phyloP scores from a whole-genome alignment of 2,888 invertebrate species.

The Drosophila kokeensis region DNA sequence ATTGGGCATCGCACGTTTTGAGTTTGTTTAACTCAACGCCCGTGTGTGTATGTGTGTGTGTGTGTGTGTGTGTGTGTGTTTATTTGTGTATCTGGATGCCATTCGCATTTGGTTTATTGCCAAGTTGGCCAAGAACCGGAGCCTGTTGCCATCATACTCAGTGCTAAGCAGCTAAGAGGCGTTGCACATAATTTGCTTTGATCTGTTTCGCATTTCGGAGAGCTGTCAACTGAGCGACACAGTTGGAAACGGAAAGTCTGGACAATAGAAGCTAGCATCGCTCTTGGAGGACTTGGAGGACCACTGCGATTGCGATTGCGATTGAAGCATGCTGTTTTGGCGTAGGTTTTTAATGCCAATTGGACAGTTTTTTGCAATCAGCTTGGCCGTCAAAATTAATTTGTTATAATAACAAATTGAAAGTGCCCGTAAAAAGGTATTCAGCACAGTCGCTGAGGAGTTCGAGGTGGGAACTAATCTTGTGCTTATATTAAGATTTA shows the following conservation, averaged over 20 bases:
- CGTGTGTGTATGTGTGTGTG: constrained; percentile 13
- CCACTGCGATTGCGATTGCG: constrained; percentile 13
- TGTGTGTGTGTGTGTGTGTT: constrained; percentile 17
- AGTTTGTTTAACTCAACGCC: constrained; percentile 29
- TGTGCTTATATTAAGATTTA: constrained; percentile 12
- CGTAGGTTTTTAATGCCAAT: constrained; percentile 77
- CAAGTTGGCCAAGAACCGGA: constrained; percentile 21
- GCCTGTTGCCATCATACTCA: constrained; percentile 30
- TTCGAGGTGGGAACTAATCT: neutral
- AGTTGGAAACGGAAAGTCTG: constrained; percentile 36
- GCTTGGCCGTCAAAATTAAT: constrained; percentile 76
- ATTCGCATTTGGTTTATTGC: constrained; percentile 44
- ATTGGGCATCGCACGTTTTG: constrained; percentile 54
- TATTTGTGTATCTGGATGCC: constrained; percentile 32
- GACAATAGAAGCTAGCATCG: constrained; percentile 56
- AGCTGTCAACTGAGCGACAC: constrained; percentile 66
- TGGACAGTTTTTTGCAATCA: constrained; percentile 76
- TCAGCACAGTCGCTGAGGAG: neutral
- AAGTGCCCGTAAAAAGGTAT: constrained; percentile 42
- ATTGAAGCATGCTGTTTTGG: constrained; percentile 62
- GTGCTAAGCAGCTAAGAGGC: constrained; percentile 76
- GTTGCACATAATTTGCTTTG: constrained; percentile 81
- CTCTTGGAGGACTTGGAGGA: neutral
- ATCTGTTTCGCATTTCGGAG: constrained; percentile 77
- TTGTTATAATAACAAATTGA: constrained; percentile 78